Conservation (phyloP, 1,140 invertebrate genomes). For the Ceratosolen fusciceps region DNA sequence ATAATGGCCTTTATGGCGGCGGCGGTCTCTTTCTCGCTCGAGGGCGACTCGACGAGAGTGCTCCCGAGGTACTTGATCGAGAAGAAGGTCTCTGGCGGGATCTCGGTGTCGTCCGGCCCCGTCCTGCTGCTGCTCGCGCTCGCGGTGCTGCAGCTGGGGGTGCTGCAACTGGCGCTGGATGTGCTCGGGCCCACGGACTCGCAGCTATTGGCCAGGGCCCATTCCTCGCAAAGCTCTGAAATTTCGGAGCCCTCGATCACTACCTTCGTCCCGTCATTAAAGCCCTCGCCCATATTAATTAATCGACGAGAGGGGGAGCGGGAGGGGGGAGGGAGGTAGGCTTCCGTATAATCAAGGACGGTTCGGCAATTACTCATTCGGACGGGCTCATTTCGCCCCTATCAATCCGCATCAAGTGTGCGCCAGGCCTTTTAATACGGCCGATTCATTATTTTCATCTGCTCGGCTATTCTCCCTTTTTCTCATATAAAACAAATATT, state of each 20-base stretch:
- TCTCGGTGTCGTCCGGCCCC: conserved; percentile 73
- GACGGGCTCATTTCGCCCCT: background rate
- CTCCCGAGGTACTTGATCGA: conserved; percentile 82
- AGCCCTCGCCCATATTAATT: too few relatives aligned
- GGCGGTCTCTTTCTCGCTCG: conserved; percentile 76
- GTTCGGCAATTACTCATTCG: background rate
- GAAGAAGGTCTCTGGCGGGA: conserved; percentile 74
- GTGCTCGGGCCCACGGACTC: conserved; percentile 76
- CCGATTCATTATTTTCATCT: background rate
- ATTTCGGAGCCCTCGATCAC: background rate
- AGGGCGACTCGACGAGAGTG: conserved; percentile 78
- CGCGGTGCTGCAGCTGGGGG: background rate
- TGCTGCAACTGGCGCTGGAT: conserved; percentile 53
- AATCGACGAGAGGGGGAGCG: too few relatives aligned
- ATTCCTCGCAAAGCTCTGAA: conserved; percentile 85
- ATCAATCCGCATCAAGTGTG: background rate
- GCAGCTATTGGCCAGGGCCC: conserved; percentile 77
- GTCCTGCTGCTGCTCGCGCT: conserved; percentile 64
- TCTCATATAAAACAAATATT: too few relatives aligned
- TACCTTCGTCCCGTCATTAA: too few relatives aligned
- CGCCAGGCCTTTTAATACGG: background rate
- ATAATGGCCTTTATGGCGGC: conserved; percentile 82
- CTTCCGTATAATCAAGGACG: background rate
- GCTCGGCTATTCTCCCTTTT: too few relatives aligned
- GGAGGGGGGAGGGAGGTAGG: too few relatives aligned